These are phyloP conservation scores for Larimichthys polyactis DNA, from an alignment of 2,113 vertebrate genomes.

Conservation along the genomic window DNA sequence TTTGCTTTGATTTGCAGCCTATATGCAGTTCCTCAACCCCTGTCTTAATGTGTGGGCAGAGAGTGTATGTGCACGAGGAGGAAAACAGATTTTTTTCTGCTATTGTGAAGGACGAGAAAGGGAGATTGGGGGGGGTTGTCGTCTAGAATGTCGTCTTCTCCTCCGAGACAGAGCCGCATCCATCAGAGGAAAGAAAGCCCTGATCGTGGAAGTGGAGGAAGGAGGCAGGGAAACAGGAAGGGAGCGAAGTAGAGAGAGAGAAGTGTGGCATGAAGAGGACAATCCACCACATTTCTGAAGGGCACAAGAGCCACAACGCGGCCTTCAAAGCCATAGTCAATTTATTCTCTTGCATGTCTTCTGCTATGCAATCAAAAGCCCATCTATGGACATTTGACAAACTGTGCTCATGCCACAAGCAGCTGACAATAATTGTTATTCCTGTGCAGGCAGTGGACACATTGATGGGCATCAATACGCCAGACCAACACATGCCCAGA, in stretches of 20 bases:
- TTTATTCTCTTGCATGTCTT: constrained; percentile 88
- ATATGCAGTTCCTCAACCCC: constrained; percentile 39
- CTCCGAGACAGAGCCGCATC: constrained; percentile 45
- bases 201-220: constrained; percentile 50
- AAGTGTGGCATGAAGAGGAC: constrained; percentile 75
- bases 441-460: constrained; percentile 84
- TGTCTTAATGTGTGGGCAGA: constrained; percentile 46
- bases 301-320: constrained; percentile 85
- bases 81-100: constrained; percentile 54
- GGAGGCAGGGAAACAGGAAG: constrained; percentile 35
- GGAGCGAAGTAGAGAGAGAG: constrained; percentile 50
- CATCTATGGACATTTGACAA: constrained; percentile 89
- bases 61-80: constrained; percentile 35
- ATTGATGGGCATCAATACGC: constrained; percentile 88
- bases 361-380: constrained; percentile 89
- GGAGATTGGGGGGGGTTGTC: constrained; percentile 13
- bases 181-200: constrained; percentile 57
- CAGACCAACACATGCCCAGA: constrained; percentile 83
- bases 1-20: constrained; percentile 70
- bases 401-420: constrained; percentile 86
- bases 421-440: constrained; percentile 91
- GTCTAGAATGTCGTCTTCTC: constrained; percentile 37
- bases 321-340: constrained; percentile 83
- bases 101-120: constrained; percentile 62
- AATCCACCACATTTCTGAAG: constrained; percentile 84